Base-by-base conservation (phyloP, 2,888 invertebrate genomes). In the Drosophila anceps region DNA sequence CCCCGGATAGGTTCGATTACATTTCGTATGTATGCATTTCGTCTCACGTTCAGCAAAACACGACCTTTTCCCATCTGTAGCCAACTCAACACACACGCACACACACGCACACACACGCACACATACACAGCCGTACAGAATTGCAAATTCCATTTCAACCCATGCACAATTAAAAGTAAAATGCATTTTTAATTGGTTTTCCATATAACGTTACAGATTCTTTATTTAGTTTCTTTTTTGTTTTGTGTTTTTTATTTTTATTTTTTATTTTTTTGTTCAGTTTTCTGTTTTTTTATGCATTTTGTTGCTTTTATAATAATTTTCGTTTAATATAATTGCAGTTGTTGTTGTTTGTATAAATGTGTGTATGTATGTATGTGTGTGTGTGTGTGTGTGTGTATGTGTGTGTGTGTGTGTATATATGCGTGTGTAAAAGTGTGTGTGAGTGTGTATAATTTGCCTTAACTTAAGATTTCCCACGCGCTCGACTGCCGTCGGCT, bases 141-240 rank as follows among this genome's bases (percentile, higher is more conserved):
- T n/a, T n/a, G n/a, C n/a, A 4, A 35, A 4, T 12, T 54, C 6
- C 24, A 12, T n/a, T 43, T 20, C 9, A 20, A 0, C 10, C 24
- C 31, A 24, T n/a, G 37, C 15, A 8, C 20, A 13, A 37, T 48
- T 60, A 24, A 65, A 59, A 35, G 24, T 50, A 74, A 66, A 78
- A 76, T 31, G 4, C 50, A 33, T n/a, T 44, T 53, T 50, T 31
- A 43, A 65, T 72, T 81, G 81, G 80, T 88, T 91, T 91, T 91
- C 87, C 91, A 91, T 91, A 91, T 91, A 91, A 91, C 91, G 91
- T 91, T 91, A 91, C 91, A 91, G 91, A 91, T 91, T 91, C 86
- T 90, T 90, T 90, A 90, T 88, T 89, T 88, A 81, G 76, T 86
- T 85, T 72, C 73, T 67, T 76, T 77, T 78, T 75, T 57, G 76